These are phyloP conservation scores for Caenorhabditis sulstoni DNA, from an alignment of 2,888 invertebrate species.

Conservation along the genomic window DNA sequence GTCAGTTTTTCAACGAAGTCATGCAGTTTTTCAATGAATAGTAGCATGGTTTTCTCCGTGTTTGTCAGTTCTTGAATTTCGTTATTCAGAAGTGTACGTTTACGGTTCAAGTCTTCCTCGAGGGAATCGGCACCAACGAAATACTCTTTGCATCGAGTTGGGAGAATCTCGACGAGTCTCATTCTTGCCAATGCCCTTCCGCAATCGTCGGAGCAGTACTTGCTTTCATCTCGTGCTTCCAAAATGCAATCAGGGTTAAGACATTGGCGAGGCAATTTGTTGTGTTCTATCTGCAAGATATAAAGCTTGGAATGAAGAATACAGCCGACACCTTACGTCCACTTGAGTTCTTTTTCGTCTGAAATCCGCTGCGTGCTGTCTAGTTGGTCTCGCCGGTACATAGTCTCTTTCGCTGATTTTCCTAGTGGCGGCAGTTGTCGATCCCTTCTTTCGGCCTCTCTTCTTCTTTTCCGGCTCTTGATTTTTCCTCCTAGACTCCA, in stretches of 20 bases:
- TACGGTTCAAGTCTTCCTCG: conserved; percentile 3
- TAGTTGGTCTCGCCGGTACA: conserved; percentile 22
- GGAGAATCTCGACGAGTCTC: conserved; percentile 30
- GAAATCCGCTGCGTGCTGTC: conserved; percentile 41
- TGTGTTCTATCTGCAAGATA: conserved; percentile 3
- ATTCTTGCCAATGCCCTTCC: conserved; percentile 40
- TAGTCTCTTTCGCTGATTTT: conserved; percentile 23
- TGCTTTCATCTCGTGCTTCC: conserved; percentile 84
- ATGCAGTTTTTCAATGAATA: conserved; percentile 37
- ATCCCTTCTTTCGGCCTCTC: conserved; percentile 63
- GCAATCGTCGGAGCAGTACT: conserved; percentile 68
- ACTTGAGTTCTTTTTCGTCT: conserved; percentile 23
- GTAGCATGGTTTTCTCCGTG: conserved; percentile 15
- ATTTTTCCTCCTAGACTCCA: not conserved
- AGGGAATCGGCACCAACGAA: not conserved
- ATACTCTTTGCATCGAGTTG: conserved; percentile 32
- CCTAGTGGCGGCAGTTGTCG: conserved; percentile 13
- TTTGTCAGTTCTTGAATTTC: conserved; percentile 13
- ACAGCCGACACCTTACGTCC: conserved; percentile 15
- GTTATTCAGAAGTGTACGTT: not conserved
- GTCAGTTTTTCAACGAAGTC: conserved; percentile 21
- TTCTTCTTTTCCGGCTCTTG: conserved; percentile 53
- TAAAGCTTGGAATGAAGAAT: too few species aligned
- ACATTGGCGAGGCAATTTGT: conserved; percentile 87
- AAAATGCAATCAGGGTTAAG: conserved; percentile 91